phyloP scores from a whole-genome alignment of 2,113 vertebrate species.

The Eidolon helvum region DNA sequence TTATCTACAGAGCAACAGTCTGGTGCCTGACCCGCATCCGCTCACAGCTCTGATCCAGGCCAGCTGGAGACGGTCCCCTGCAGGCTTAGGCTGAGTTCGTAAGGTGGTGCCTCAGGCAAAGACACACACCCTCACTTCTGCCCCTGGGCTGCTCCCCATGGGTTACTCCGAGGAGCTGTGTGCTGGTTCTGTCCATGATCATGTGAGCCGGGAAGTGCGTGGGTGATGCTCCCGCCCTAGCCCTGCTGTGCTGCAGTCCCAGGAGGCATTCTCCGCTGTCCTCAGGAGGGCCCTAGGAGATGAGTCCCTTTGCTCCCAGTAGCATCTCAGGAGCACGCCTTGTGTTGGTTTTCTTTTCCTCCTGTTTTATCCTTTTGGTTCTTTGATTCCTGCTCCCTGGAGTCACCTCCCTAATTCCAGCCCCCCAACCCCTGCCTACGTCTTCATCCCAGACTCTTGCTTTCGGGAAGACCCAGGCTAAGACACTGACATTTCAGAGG shows the following conservation, averaged over 20 bases:
- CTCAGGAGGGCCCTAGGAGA: not conserved
- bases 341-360: not conserved
- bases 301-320: rapidly evolving
- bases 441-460: not conserved
- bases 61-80: not conserved
- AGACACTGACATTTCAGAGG: not conserved
- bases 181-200: rapidly evolving
- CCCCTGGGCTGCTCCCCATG: too few relatives aligned
- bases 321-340: rapidly evolving
- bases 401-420: not conserved
- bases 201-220: rapidly evolving
- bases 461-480: not conserved
- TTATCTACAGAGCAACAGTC: not conserved
- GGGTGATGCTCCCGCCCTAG: rapidly evolving
- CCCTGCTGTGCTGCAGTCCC: not conserved
- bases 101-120: not conserved
- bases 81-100: rapidly evolving
- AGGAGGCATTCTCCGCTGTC: too few relatives aligned
- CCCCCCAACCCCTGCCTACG: too few relatives aligned
- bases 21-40: not conserved
- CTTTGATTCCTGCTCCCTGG: not conserved
- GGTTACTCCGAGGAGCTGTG: rapidly evolving
- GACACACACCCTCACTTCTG: rapidly evolving
- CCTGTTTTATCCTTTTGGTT: not conserved
- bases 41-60: not conserved